A percentile compares a stretch with the other conserved stretches of the same genome.
Conservation (phyloP, 2,113 vertebrate species). For the Trematocara variabile region DNA sequence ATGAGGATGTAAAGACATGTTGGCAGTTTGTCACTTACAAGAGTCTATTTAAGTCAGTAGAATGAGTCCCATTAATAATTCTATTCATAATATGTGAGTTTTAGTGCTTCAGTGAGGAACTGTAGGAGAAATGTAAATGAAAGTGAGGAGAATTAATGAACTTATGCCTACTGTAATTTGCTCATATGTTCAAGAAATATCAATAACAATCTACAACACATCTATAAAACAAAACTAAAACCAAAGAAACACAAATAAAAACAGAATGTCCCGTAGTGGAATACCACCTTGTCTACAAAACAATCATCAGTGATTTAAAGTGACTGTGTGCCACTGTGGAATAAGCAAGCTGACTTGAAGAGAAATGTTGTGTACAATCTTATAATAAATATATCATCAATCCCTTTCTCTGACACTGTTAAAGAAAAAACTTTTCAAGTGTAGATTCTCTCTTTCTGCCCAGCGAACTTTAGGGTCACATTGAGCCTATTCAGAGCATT, state of each 20-base stretch:
- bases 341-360: background rate
- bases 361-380: background rate
- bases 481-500: background rate
- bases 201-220: background rate
- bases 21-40: background rate
- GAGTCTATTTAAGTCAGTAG: background rate
- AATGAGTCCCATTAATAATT: background rate
- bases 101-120: background rate
- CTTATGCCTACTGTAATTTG: background rate
- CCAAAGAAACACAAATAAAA: background rate
- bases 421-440: background rate
- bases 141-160: background rate
- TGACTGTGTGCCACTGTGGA: constrained; percentile 69
- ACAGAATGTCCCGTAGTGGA: constrained; percentile 56
- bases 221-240: background rate
- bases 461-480: background rate
- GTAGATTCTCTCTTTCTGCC: background rate
- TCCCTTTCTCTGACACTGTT: background rate
- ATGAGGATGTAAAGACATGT: background rate
- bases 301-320: constrained; percentile 55
- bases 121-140: background rate
- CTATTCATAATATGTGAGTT: background rate
- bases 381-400: background rate
- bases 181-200: background rate
- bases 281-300: constrained; percentile 32